Base-by-base conservation (phyloP, 2,888 invertebrate genomes). In the Caenorhabditis panamensis region DNA sequence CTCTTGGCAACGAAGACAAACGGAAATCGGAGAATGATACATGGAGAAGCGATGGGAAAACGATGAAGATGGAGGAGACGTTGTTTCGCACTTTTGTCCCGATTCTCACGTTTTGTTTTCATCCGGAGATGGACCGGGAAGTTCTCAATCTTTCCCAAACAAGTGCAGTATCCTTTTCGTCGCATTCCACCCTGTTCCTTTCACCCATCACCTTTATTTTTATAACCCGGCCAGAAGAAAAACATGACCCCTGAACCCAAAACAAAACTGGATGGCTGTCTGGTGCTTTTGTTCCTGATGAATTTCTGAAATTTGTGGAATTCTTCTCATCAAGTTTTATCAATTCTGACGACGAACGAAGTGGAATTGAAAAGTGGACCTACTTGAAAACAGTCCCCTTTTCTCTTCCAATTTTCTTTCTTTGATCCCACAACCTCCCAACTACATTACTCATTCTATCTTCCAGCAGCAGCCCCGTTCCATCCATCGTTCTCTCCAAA, bases 21-120 rank as follows among this genome's bases (percentile, higher is more conserved):
- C 11, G 13, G 13, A 6, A 41, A 41, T 41, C 41, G 13, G 47
- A 47, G 18, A n/a, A 18, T 31, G 31, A 41, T n/a, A 31, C 4
- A 31, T 9, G 31, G 47, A 47, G 47, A n/a, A 18, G 5, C 47
- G 47, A 47, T 47, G 47, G 47, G 47, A 47, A 47, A 18, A 47
- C 20, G 47, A 47, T 47, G 47, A 47, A 47, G 47, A 47, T 18
- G 13, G 13, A 41, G 47, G n/a, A 47, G n/a, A 2, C 11, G 47
- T 47, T 18, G n/a, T n/a, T 41, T 47, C 18, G 4, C 47, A 4
- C 9, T 18, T 41, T 2, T 11, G 4, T 47, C 18, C 20, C 47
- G 47, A 20, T 47, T 47, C 47, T 47, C 47, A 47, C 47, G 47
- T 47, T 18, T 47, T 47, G 47, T 47, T 47, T 47, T 47, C 47